These are phyloP conservation scores for Monochamus saltuarius DNA, from an alignment of 1,140 invertebrate species.

Conservation along the genomic window DNA sequence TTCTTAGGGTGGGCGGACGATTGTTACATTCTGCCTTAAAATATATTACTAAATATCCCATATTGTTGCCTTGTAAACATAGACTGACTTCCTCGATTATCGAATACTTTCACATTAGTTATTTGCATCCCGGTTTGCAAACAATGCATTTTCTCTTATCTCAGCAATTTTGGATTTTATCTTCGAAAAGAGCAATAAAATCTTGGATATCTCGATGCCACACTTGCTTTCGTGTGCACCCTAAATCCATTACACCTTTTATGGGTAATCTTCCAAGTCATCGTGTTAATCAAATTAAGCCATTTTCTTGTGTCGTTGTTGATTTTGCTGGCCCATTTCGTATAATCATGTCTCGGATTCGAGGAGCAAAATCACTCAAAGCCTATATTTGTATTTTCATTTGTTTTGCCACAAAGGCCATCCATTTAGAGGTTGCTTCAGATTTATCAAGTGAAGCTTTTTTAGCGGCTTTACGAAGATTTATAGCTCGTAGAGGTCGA, in stretches of 20 bases:
- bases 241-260: constrained; percentile 6
- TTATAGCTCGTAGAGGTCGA: constrained; percentile 41
- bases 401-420: constrained; percentile 42
- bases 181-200: constrained; percentile 10
- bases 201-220: constrained; percentile 13
- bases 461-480: constrained; percentile 46
- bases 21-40: constrained; percentile 17
- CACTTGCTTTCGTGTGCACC: constrained; percentile 17
- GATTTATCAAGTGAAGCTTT: constrained; percentile 47
- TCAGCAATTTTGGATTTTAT: constrained; percentile 25
- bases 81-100: constrained; percentile 16
- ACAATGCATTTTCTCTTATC: constrained; percentile 18
- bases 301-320: constrained; percentile 40
- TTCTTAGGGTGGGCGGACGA: constrained; percentile 40
- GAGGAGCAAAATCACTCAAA: constrained; percentile 38
- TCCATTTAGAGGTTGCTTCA: constrained; percentile 46
- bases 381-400: constrained; percentile 49
- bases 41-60: constrained; percentile 12
- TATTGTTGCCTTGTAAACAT: constrained; percentile 8
- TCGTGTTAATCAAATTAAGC: constrained; percentile 34
- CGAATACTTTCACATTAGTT: constrained; percentile 7
- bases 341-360: constrained; percentile 18
- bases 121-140: constrained; percentile 23
- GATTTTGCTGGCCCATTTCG: constrained; percentile 46
- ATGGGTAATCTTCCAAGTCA: constrained; percentile 32